These are phyloP conservation scores for Anhinga anhinga DNA, from an alignment of 2,113 vertebrate species.

Conservation along the genomic window DNA sequence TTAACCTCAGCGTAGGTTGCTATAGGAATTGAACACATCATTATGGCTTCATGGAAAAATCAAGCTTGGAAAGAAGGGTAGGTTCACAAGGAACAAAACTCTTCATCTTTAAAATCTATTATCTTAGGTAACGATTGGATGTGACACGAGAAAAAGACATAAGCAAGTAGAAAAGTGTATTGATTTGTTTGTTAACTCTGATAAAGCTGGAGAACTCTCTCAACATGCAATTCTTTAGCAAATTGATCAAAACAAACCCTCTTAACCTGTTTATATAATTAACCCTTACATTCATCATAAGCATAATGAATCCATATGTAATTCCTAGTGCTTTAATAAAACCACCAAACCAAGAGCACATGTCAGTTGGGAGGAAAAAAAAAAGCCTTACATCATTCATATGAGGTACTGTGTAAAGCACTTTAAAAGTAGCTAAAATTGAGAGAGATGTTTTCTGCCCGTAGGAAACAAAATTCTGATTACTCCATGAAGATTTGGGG, in stretches of 20 bases:
- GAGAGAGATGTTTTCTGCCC: neutral
- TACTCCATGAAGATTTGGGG: neutral
- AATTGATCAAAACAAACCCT: neutral
- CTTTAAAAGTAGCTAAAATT: neutral
- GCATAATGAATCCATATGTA: neutral
- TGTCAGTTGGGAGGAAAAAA: rapidly evolving
- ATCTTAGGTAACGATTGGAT: neutral
- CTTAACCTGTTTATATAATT: neutral
- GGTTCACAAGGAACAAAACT: neutral
- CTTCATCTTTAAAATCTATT: neutral
- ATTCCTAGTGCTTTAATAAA: neutral
- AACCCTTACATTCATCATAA: neutral
- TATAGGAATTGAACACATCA: neutral
- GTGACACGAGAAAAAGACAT: neutral
- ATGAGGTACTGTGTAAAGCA: neutral
- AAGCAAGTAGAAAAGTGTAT: neutral
- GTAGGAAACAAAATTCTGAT: neutral
- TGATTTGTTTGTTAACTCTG: neutral
- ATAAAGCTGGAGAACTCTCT: neutral
- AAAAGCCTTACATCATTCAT: neutral
- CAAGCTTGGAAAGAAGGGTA: neutral
- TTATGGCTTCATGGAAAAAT: neutral
- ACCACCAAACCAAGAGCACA: neutral
- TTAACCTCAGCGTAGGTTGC: neutral
- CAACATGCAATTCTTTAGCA: neutral